Evolutionary conservation across 2,888 invertebrate genomes (phyloP).

Genomic region (Enchytraeus crypticus): DNA sequence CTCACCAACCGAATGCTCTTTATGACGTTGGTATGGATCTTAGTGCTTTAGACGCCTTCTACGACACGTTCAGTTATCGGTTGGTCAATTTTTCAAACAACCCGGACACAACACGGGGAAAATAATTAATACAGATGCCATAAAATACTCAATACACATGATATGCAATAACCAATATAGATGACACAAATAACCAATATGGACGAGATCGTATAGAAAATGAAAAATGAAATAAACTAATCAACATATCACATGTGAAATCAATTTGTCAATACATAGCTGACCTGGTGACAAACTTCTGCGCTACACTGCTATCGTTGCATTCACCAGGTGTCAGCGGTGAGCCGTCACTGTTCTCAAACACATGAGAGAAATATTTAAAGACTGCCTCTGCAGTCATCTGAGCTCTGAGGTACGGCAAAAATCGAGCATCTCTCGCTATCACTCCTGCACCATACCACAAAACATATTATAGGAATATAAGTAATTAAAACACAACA

Average conservation of each 20-base stretch:
- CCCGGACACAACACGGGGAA: too few relatives aligned
- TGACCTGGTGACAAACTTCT: conserved; percentile 33
- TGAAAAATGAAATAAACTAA: neutral
- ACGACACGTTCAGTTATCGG: too few relatives aligned
- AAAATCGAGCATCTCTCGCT: conserved; percentile 46
- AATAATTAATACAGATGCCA: too few relatives aligned
- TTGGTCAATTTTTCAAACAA: too few relatives aligned
- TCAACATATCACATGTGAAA: neutral
- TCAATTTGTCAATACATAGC: neutral
- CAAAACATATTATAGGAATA: neutral
- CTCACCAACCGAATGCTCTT: too few relatives aligned
- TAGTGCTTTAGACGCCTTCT: too few relatives aligned
- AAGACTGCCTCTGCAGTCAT: conserved; percentile 48
- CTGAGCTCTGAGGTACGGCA: conserved; percentile 46
- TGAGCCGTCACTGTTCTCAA: too few relatives aligned
- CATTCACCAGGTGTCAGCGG: too few relatives aligned
- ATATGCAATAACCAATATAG: neutral
- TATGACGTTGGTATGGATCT: too few relatives aligned
- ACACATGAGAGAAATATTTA: conserved; percentile 48
- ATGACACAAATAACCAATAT: neutral
- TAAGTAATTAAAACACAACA: neutral
- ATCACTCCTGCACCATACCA: conserved; percentile 46
- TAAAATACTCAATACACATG: neutral
- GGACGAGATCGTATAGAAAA: neutral
- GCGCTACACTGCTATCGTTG: conserved; percentile 24